Percentiles rank a stretch among this genome's conserved stretches.
phyloP scores from a whole-genome alignment of 2,113 vertebrate genomes.

The Arothron firmamentum region DNA sequence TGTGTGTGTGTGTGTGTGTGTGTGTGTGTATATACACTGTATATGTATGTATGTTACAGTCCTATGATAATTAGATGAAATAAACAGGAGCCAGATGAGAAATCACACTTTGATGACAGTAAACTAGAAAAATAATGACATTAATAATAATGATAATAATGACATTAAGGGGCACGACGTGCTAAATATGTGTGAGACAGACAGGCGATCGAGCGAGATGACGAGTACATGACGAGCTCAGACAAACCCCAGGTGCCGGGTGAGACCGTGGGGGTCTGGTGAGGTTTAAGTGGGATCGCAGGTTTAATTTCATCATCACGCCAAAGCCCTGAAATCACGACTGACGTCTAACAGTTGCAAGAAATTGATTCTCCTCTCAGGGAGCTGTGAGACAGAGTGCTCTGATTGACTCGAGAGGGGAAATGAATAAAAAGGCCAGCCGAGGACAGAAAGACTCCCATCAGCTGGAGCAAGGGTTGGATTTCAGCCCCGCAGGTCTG shows the following conservation, averaged over 20 bases:
- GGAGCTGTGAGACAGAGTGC: constrained; percentile 23
- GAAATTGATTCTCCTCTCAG: constrained; percentile 24
- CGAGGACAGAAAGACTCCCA: constrained; percentile 14
- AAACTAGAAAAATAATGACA: too few species aligned
- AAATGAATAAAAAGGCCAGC: constrained; percentile 17
- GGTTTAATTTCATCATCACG: constrained; percentile 4
- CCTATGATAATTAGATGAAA: too few species aligned
- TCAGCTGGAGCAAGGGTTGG: not conserved
- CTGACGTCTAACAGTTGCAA: constrained; percentile 12
- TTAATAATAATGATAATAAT: too few species aligned
- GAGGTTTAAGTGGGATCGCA: not conserved
- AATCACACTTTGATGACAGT: too few species aligned
- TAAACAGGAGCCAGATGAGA: too few species aligned
- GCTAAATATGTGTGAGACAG: too few species aligned
- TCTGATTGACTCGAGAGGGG: constrained; percentile 29
- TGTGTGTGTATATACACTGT: too few species aligned
- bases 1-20: too few species aligned
- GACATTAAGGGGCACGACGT: too few species aligned
- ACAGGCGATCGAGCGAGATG: too few species aligned
- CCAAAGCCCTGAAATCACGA: constrained; percentile 7
- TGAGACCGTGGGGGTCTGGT: not conserved
- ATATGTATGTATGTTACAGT: too few species aligned
- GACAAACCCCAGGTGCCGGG: not conserved
- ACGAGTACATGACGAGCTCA: not conserved
- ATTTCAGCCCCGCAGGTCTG: too few species aligned